phyloP scores from a whole-genome alignment of 2,888 invertebrate genomes.

The Aspidiotus rigidus region DNA sequence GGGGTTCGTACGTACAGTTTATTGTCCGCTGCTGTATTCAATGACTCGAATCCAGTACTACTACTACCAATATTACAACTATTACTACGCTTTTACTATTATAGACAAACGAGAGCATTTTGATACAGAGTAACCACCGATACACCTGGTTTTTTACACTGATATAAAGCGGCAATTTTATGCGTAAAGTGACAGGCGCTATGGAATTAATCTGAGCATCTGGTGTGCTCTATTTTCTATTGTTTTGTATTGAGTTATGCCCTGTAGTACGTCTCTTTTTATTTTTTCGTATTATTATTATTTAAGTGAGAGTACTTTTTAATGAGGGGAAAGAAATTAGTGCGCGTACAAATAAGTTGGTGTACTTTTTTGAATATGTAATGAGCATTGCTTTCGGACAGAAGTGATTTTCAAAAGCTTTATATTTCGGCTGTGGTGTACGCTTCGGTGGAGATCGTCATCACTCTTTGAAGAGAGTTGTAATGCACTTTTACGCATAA shows the following conservation, averaged over 20 bases:
- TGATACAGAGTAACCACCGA: constrained; percentile 32
- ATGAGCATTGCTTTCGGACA: neutral
- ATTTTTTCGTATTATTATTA: constrained; percentile 1
- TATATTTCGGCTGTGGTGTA: no score
- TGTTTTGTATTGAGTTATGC: constrained; percentile 14
- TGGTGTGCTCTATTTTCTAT: constrained; percentile 16
- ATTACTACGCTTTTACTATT: constrained; percentile 29
- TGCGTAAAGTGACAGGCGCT: constrained; percentile 27
- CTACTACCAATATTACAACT: neutral
- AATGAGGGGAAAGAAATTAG: neutral
- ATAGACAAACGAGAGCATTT: constrained; percentile 18
- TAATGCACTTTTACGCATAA: no score
- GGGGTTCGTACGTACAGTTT: constrained; percentile 9
- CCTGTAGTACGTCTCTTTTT: constrained; percentile 1
- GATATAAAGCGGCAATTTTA: constrained; percentile 27
- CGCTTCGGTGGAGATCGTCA: no score
- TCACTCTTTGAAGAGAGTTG: no score
- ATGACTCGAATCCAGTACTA: constrained; percentile 29
- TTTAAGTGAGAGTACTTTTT: neutral
- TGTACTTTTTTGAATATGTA: neutral
- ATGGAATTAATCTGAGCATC: constrained; percentile 28
- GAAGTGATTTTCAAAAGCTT: no score
- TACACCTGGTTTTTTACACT: constrained; percentile 27
- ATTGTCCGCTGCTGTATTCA: constrained; percentile 20
- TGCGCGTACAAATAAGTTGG: no score